Percentiles rank a stretch among this genome's conserved stretches.
These are phyloP conservation scores for Mobula hypostoma DNA, from an alignment of 2,113 vertebrate species.

Conservation along the genomic window DNA sequence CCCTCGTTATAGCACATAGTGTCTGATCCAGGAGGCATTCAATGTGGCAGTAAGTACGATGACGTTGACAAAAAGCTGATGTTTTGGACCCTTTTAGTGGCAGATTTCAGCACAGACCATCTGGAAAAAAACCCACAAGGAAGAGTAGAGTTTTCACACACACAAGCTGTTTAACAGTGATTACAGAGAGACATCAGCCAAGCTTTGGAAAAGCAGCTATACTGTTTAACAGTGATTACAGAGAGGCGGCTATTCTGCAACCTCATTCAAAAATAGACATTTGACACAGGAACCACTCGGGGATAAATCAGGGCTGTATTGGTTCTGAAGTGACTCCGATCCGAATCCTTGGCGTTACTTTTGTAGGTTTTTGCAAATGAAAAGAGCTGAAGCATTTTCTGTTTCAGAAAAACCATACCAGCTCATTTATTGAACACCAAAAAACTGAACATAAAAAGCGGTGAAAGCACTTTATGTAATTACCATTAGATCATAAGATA, in stretches of 20 bases:
- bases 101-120: neutral
- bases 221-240: conserved; percentile 1
- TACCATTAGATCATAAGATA: no score
- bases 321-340: neutral
- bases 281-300: neutral
- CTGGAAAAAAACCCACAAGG: neutral
- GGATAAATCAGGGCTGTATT: neutral
- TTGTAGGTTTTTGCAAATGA: no score
- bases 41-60: neutral
- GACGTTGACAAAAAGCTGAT: neutral
- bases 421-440: no score
- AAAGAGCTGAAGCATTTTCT: no score
- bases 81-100: neutral
- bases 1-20: no score
- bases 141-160: neutral
- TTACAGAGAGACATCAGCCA: neutral
- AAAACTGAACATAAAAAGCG: no score
- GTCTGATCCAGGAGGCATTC: neutral
- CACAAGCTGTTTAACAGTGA: conserved; percentile 17
- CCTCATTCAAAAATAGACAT: neutral
- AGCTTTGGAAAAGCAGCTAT: neutral
- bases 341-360: neutral
- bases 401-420: no score
- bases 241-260: neutral
- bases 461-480: no score